Conservation (phyloP, 2,113 vertebrate species). For the Nothoprocta perdicaria region DNA sequence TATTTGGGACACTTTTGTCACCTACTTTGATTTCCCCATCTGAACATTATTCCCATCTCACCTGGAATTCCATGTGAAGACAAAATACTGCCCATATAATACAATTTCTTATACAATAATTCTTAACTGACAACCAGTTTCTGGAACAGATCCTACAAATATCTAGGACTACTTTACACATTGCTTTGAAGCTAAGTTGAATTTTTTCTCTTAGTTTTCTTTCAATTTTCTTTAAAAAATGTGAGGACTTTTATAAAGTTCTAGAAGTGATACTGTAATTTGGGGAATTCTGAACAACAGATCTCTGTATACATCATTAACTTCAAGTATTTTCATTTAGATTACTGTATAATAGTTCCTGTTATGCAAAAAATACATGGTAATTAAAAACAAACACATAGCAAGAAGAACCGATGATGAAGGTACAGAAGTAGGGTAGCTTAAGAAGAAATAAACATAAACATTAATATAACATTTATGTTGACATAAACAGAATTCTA, state of each 20-base stretch:
- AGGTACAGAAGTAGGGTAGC: slow-evolving; percentile 10
- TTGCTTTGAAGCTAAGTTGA: background rate
- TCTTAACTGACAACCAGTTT: background rate
- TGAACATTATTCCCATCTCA: background rate
- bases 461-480: background rate
- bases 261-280: background rate
- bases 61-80: background rate
- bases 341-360: background rate
- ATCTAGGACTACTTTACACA: background rate
- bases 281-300: background rate
- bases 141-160: background rate
- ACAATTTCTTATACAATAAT: background rate
- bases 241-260: background rate
- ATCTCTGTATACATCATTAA: background rate
- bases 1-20: background rate
- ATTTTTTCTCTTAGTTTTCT: background rate
- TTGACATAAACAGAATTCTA: slow-evolving; percentile 45
- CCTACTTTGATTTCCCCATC: background rate
- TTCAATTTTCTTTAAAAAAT: background rate
- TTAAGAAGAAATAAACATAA: background rate
- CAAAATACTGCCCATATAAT: background rate
- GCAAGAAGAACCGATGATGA: slow-evolving; percentile 19
- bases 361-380: background rate
- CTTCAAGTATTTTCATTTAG: background rate
- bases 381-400: background rate